A percentile compares a stretch with the other conserved stretches of the same genome.
Conservation (phyloP, 2,113 vertebrate genomes). For the Todiramphus chloris region DNA sequence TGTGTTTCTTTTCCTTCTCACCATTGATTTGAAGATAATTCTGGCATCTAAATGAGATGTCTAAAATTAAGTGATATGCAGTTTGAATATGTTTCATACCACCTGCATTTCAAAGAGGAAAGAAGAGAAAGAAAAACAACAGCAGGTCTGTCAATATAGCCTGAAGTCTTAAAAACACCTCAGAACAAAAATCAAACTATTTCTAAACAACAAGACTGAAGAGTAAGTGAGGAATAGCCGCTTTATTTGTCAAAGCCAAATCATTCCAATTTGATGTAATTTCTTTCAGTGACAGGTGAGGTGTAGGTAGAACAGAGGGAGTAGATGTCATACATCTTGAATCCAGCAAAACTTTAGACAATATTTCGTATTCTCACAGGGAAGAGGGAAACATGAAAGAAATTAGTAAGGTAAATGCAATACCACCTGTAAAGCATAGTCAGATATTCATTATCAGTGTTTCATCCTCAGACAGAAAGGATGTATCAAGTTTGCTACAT, state of each 20-base stretch:
- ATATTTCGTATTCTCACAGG: background rate
- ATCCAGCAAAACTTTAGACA: background rate
- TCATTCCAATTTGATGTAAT: background rate
- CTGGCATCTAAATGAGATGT: background rate
- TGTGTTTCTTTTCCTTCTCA: background rate
- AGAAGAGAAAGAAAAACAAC: background rate
- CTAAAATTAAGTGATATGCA: background rate
- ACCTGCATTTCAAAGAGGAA: background rate
- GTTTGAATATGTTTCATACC: background rate
- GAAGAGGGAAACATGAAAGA: background rate
- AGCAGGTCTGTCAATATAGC: background rate
- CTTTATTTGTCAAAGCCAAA: background rate
- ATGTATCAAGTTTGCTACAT: background rate
- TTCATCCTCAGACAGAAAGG: background rate
- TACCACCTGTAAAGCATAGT: background rate
- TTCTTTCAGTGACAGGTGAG: background rate
- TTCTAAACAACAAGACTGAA: background rate
- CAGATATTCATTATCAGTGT: background rate
- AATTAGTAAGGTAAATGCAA: background rate
- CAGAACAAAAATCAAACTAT: background rate
- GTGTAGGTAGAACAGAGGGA: background rate
- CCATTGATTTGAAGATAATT: background rate
- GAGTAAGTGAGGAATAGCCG: background rate
- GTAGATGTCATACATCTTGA: background rate
- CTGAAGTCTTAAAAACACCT: background rate